A percentile compares a stretch with the other conserved stretches of the same genome.
Conservation (phyloP, 1,140 invertebrate genomes). For the Camponotus floridanus region DNA sequence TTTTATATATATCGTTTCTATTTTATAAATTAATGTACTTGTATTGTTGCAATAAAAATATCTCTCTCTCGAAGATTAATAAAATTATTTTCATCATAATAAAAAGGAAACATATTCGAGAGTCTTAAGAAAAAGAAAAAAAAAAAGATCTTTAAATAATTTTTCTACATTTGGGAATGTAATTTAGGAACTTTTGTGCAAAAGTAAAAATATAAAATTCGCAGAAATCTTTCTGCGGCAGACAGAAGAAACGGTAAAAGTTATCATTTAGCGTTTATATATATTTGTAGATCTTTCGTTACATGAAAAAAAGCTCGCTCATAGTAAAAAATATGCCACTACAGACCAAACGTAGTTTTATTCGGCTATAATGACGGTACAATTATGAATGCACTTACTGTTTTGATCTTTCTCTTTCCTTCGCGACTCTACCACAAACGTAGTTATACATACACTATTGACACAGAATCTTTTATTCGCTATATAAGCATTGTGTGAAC, state of each 20-base stretch:
- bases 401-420: conserved; percentile 36
- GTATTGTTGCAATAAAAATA: too few relatives aligned
- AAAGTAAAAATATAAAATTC: background rate
- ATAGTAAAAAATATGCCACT: conserved; percentile 36
- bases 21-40: background rate
- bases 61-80: too few relatives aligned
- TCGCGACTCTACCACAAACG: conserved; percentile 60
- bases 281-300: conserved; percentile 11
- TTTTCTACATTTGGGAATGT: too few relatives aligned
- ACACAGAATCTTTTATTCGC: conserved; percentile 83
- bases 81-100: too few relatives aligned
- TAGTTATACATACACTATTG: conserved; percentile 75
- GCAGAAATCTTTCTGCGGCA: background rate
- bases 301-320: background rate
- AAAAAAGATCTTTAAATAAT: too few relatives aligned
- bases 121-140: too few relatives aligned
- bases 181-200: too few relatives aligned
- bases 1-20: background rate
- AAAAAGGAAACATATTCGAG: too few relatives aligned
- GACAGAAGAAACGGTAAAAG: background rate
- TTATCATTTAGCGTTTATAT: conserved; percentile 13
- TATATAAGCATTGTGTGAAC: conserved; percentile 79
- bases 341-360: conserved; percentile 66
- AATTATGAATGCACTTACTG: conserved; percentile 57
- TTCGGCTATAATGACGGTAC: conserved; percentile 64